A percentile compares a stretch with the other conserved stretches of the same genome.
Evolutionary conservation across 2,888 invertebrate genomes (phyloP).

Genomic region (Lumbricus terrestris): DNA sequence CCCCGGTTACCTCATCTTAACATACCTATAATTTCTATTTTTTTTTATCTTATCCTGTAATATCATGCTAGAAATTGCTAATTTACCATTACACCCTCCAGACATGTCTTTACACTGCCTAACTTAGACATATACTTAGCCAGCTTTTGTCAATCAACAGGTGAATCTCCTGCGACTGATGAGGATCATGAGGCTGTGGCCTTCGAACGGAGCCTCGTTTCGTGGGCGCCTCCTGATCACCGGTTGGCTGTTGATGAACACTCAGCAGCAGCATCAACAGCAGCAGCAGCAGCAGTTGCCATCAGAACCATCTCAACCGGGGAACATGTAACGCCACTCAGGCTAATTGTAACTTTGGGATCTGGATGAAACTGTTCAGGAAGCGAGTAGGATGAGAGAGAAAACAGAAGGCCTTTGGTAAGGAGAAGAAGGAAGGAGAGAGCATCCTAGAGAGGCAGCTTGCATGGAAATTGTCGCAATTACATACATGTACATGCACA

Average conservation of each 20-base stretch:
- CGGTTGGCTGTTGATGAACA: background rate
- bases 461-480: too few relatives aligned
- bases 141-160: background rate
- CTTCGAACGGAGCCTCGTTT: background rate
- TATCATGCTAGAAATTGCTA: background rate
- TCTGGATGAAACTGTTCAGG: background rate
- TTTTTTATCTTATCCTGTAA: background rate
- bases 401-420: background rate
- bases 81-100: background rate
- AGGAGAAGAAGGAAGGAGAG: too few relatives aligned
- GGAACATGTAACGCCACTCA: background rate
- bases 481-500: too few relatives aligned
- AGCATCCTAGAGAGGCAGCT: too few relatives aligned
- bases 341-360: conserved; percentile 3
- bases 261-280: background rate
- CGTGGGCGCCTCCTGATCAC: background rate
- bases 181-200: background rate
- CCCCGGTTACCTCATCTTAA: background rate
- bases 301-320: background rate
- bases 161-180: background rate
- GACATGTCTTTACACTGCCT: background rate
- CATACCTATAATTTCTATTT: background rate
- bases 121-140: background rate
- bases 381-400: background rate
- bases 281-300: background rate